phyloP scores from a whole-genome alignment of 1,140 invertebrate genomes.

The Zaprionus vittiger region DNA sequence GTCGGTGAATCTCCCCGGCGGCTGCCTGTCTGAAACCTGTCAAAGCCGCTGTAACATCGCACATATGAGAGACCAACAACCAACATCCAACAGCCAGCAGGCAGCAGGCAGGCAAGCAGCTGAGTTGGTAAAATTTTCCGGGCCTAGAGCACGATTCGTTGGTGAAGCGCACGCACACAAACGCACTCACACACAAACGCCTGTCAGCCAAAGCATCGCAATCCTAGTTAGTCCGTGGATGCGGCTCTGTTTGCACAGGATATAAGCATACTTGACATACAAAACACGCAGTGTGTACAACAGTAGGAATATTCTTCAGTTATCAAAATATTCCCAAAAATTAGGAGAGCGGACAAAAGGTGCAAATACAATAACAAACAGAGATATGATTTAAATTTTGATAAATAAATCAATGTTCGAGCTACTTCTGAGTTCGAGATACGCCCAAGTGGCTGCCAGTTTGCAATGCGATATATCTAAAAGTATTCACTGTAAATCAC shows the following conservation, averaged over 20 bases:
- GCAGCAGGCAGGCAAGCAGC: constrained; percentile 37
- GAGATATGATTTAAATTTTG: constrained; percentile 1
- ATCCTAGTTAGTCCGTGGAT: constrained; percentile 44
- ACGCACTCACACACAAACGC: constrained; percentile 41
- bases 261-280: constrained; percentile 63
- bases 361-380: neutral
- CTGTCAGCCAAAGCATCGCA: constrained; percentile 33
- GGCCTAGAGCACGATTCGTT: constrained; percentile 65
- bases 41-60: constrained; percentile 43
- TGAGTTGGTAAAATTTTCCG: constrained; percentile 50
- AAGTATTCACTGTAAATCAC: constrained; percentile 68
- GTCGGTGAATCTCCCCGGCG: constrained; percentile 43
- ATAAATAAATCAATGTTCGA: constrained; percentile 28
- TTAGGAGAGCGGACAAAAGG: constrained; percentile 1
- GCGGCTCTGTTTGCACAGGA: constrained; percentile 57
- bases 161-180: constrained; percentile 63
- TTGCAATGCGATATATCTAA: constrained; percentile 34
- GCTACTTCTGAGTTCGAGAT: neutral
- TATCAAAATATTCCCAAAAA: constrained; percentile 39
- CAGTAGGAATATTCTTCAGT: constrained; percentile 28
- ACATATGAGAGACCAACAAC: constrained; percentile 15
- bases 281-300: constrained; percentile 47
- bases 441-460: constrained; percentile 24
- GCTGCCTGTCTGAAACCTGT: constrained; percentile 66
- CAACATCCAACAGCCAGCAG: constrained; percentile 9